Evolutionary conservation across 2,888 invertebrate species (phyloP).

Genomic region (Hemaris fuciformis): DNA sequence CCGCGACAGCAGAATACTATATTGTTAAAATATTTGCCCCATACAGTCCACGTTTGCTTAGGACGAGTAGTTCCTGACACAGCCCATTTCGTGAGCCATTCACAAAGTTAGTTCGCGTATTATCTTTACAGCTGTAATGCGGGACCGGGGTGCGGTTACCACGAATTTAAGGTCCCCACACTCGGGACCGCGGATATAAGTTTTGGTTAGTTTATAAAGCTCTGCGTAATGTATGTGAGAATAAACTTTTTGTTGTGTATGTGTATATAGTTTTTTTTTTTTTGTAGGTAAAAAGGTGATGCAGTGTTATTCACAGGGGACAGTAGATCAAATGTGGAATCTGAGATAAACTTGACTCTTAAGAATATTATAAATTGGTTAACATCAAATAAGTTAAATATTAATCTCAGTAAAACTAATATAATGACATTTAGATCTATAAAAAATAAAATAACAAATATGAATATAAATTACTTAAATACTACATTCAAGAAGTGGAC

Average conservation of each 20-base stretch:
- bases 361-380: too few relatives aligned
- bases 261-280: not conserved
- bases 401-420: too few relatives aligned
- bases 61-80: conserved; percentile 24
- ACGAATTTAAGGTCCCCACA: conserved; percentile 10
- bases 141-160: not conserved
- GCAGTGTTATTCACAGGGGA: too few relatives aligned
- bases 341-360: too few relatives aligned
- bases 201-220: not conserved
- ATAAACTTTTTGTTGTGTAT: not conserved
- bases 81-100: conserved; percentile 17
- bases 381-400: too few relatives aligned
- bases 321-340: too few relatives aligned
- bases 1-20: conserved; percentile 11
- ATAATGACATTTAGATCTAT: too few relatives aligned
- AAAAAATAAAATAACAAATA: too few relatives aligned
- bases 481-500: too few relatives aligned
- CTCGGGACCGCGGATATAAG: conserved; percentile 1
- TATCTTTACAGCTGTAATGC: conserved; percentile 14
- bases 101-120: conserved; percentile 7
- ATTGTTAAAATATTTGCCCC: conserved; percentile 19
- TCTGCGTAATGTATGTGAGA: not conserved
- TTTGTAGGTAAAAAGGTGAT: too few relatives aligned
- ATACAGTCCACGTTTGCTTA: conserved; percentile 21
- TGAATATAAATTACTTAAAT: too few relatives aligned